phyloP scores from a whole-genome alignment of 2,113 vertebrate genomes.

The Fulmarus glacialis region DNA sequence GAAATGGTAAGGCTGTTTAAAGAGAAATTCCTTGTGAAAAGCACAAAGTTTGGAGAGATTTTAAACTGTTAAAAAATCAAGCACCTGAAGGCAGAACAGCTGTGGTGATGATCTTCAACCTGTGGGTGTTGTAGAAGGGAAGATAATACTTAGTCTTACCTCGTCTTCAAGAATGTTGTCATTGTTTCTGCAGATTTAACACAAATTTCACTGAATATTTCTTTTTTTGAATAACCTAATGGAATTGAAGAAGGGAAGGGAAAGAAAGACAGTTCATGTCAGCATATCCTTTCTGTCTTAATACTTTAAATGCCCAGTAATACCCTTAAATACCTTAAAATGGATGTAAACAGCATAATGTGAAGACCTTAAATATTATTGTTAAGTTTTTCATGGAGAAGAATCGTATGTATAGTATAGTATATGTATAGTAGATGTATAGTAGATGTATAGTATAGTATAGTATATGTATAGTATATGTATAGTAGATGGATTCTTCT shows the following conservation, averaged over 20 bases:
- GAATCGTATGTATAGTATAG: neutral
- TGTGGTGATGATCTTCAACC: neutral
- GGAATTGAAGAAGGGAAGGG: neutral
- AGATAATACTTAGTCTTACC: neutral
- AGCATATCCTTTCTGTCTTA: neutral
- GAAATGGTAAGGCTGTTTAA: neutral
- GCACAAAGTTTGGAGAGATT: neutral
- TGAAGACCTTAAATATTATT: neutral
- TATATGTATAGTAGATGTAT: neutral
- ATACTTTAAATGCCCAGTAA: neutral
- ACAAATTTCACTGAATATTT: neutral
- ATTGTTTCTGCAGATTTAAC: neutral
- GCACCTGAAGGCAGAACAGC: neutral
- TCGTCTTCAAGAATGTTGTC: neutral
- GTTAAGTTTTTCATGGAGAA: neutral
- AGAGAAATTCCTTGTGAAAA: neutral
- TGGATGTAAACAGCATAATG: neutral
- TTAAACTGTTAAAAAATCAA: neutral
- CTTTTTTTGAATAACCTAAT: neutral
- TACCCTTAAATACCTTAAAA: neutral
- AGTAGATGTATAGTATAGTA: too few species aligned
- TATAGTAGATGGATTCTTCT: neutral
- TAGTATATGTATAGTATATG: too few species aligned
- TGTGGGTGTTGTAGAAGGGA: conserved; percentile 13
- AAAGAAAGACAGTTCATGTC: neutral